Conservation (phyloP, 2,113 vertebrate species). For the Anser brachyrhynchus region DNA sequence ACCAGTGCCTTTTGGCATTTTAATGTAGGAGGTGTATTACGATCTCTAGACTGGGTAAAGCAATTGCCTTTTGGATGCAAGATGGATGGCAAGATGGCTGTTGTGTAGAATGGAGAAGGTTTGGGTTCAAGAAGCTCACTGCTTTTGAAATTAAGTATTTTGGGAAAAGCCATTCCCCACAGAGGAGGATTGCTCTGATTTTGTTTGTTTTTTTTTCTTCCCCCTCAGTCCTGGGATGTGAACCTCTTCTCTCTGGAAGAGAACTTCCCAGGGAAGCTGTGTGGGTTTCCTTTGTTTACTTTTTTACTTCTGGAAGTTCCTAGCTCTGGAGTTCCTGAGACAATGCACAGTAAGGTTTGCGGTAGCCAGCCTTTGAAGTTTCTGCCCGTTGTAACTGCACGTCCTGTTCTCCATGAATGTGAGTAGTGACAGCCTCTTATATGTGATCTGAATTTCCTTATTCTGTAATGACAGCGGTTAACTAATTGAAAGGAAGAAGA, state of each 20-base stretch:
- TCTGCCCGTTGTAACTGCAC: neutral
- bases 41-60: neutral
- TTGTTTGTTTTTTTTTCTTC: neutral
- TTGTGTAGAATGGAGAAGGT: neutral
- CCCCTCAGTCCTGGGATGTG: neutral
- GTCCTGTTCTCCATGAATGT: constrained; percentile 13
- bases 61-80: neutral
- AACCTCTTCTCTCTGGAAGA: neutral
- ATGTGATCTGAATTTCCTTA: constrained; percentile 13
- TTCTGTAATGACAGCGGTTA: neutral
- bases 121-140: neutral
- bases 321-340: neutral
- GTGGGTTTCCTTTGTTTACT: neutral
- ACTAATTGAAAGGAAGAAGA: neutral
- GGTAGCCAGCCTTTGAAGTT: neutral
- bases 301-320: neutral
- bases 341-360: neutral
- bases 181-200: neutral
- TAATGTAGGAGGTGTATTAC: accelerated
- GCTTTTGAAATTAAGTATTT: neutral
- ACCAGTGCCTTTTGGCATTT: neutral
- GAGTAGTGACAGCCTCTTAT: neutral
- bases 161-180: neutral
- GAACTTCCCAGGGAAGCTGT: neutral
- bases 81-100: neutral